Conservation (phyloP, 2,113 vertebrate genomes). For the Crocuta crocuta region DNA sequence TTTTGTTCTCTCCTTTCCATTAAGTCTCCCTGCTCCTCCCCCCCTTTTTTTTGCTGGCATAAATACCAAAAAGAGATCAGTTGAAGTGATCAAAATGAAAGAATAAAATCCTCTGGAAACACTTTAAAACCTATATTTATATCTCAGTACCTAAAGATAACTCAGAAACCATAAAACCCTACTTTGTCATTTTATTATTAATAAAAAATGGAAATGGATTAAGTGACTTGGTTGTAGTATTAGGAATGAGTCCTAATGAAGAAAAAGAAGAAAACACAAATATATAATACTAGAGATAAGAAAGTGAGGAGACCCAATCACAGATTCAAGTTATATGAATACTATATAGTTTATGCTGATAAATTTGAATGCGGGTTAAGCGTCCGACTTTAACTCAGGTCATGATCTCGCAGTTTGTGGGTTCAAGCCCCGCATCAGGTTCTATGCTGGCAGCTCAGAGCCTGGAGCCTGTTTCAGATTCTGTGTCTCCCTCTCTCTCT, state of each 20-base stretch:
- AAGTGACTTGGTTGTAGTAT: background rate
- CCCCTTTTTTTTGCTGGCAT: background rate
- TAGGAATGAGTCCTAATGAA: slow-evolving; percentile 1
- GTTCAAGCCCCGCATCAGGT: too few species aligned
- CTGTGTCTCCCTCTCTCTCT: too few species aligned
- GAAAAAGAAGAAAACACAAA: background rate
- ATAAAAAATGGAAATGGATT: slow-evolving; percentile 27
- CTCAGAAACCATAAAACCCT: slow-evolving; percentile 13
- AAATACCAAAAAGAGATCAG: slow-evolving; percentile 12
- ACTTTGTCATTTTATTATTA: background rate
- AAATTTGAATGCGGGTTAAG: background rate
- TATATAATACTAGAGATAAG: background rate
- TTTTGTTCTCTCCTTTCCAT: slow-evolving; percentile 29
- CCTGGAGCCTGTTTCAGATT: too few species aligned
- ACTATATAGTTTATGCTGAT: slow-evolving; percentile 7
- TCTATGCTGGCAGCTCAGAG: too few species aligned
- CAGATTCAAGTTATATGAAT: background rate
- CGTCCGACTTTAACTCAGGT: too few species aligned
- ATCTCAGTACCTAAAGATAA: background rate
- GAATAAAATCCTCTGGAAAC: slow-evolving; percentile 16
- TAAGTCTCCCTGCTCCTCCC: background rate
- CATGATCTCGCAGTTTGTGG: too few species aligned
- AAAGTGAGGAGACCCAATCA: background rate
- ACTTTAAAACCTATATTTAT: slow-evolving; percentile 39
- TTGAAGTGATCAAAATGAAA: background rate